Conservation (phyloP, 2,797 vertebrate genomes). For the Ctenochaetus hawaiiensis region DNA sequence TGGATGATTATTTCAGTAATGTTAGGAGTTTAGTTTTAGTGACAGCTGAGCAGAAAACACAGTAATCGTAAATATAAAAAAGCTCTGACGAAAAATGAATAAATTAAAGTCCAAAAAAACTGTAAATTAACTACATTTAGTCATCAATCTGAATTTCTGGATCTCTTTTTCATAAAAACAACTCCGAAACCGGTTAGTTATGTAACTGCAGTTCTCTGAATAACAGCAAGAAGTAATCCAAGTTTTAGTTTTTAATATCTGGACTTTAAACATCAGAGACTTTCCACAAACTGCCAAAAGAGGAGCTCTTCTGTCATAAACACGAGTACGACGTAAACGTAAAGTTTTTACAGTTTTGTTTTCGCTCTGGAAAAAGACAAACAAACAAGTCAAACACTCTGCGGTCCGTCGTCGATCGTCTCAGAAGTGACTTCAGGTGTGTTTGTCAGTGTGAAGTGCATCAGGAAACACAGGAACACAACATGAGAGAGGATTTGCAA, state of each 20-base stretch:
- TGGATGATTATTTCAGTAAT: too few species aligned
- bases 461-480: slow-evolving; percentile 18
- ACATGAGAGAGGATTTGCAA: slow-evolving; percentile 44
- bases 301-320: too few species aligned
- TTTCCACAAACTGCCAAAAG: too few species aligned
- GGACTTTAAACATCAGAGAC: neutral
- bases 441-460: neutral
- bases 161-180: neutral
- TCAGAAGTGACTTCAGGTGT: neutral
- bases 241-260: neutral
- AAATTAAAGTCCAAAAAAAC: neutral
- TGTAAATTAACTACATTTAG: neutral
- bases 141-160: neutral
- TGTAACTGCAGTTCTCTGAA: neutral
- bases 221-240: too few species aligned
- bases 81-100: too few species aligned
- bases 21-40: neutral
- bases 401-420: too few species aligned
- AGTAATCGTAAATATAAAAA: neutral
- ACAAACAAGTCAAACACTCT: too few species aligned
- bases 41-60: neutral
- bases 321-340: too few species aligned
- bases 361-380: too few species aligned
- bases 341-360: too few species aligned
- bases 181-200: neutral